A percentile compares a stretch with the other conserved stretches of the same genome.
Evolutionary conservation across 1,140 invertebrate genomes (phyloP).

Genomic region (Harpegnathos saltator): DNA sequence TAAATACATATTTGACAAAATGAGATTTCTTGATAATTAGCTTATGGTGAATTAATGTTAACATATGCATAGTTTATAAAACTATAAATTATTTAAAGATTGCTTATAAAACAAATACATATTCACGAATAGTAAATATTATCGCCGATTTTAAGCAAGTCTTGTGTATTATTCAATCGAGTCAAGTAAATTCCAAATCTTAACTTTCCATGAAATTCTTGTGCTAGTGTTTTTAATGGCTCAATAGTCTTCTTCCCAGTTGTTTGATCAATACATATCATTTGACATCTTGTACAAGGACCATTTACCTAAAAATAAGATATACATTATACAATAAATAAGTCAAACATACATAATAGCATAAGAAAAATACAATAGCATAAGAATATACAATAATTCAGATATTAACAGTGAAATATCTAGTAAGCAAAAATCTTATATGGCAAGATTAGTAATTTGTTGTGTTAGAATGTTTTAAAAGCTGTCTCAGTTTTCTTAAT

Average conservation of each 20-base stretch:
- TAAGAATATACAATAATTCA: not conserved
- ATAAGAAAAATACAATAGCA: too few species aligned
- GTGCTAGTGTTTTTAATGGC: conserved; percentile 93
- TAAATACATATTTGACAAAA: conserved; percentile 6
- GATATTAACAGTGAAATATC: too few species aligned
- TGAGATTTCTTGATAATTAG: not conserved
- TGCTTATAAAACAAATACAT: not conserved
- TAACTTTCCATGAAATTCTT: conserved; percentile 91
- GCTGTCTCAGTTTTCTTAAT: too few species aligned
- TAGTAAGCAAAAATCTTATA: too few species aligned
- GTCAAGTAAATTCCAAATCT: conserved; percentile 92
- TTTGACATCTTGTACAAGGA: conserved; percentile 95
- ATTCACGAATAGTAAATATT: conserved; percentile 45
- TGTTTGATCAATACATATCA: conserved; percentile 96
- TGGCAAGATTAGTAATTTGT: too few species aligned
- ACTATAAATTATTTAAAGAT: not conserved
- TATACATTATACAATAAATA: too few species aligned
- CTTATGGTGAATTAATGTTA: not conserved
- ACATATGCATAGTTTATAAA: conserved; percentile 20
- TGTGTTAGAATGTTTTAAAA: too few species aligned
- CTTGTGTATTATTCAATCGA: conserved; percentile 63
- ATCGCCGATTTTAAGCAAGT: conserved; percentile 79
- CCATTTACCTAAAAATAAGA: conserved; percentile 93
- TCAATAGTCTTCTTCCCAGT: conserved; percentile 93
- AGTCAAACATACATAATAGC: too few species aligned